Evolutionary conservation across 2,888 invertebrate genomes (phyloP).

Genomic region (Desoria tigrina): DNA sequence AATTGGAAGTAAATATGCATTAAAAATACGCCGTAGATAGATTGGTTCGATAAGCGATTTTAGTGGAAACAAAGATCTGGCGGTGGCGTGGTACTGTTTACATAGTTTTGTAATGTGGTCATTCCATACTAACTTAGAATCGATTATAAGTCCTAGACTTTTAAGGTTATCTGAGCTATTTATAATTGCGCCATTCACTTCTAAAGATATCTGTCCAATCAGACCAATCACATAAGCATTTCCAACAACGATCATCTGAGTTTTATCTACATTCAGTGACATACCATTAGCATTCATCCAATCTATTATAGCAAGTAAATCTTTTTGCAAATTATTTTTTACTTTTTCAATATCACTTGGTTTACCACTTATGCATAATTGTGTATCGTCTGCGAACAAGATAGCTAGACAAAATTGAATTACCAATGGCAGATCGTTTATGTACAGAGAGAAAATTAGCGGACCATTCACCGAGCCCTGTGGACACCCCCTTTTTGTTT

Average conservation of each 20-base stretch:
- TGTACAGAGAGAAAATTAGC: conserved; percentile 18
- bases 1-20: not conserved
- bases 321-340: conserved; percentile 8
- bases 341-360: conserved; percentile 3
- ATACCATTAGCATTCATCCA: conserved; percentile 31
- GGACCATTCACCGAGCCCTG: conserved; percentile 1
- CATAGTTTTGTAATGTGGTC: conserved; percentile 6
- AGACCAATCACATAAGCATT: not conserved
- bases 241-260: conserved; percentile 24
- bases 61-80: conserved; percentile 6
- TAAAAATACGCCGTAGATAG: not conserved
- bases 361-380: conserved; percentile 4
- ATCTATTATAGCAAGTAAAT: not conserved
- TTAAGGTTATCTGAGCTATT: not conserved
- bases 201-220: conserved; percentile 5
- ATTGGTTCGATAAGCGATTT: not conserved
- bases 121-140: conserved; percentile 1
- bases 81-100: not conserved
- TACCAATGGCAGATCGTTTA: conserved; percentile 28
- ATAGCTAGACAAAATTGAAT: conserved; percentile 11
- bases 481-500: conserved; percentile 24
- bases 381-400: conserved; percentile 35
- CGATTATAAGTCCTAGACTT: conserved; percentile 4
- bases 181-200: not conserved
- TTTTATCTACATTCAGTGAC: conserved; percentile 27